phyloP scores from a whole-genome alignment of 2,797 vertebrate species.

The Acipenser ruthenus region DNA sequence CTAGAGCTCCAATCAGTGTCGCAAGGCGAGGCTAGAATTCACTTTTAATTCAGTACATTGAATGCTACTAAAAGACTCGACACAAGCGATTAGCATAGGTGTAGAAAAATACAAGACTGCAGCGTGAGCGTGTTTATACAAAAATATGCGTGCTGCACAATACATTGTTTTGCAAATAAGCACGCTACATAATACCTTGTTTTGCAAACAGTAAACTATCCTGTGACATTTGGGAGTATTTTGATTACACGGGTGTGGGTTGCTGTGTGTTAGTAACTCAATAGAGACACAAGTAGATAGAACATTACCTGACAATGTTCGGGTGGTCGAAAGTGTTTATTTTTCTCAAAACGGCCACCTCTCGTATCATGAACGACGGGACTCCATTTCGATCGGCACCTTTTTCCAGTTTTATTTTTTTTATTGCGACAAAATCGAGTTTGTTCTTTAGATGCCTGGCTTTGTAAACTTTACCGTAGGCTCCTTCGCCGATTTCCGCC shows the following conservation, averaged over 20 bases:
- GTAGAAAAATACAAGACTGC: too few species aligned
- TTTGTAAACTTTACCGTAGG: conserved; percentile 58
- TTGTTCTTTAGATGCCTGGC: conserved; percentile 45
- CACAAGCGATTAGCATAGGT: too few species aligned
- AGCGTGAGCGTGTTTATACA: too few species aligned
- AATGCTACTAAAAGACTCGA: too few species aligned
- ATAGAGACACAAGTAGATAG: background rate
- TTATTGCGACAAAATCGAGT: conserved; percentile 60
- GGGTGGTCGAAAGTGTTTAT: conserved; percentile 56
- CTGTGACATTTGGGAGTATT: too few species aligned
- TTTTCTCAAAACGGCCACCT: conserved; percentile 59
- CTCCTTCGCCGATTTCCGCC: conserved; percentile 50
- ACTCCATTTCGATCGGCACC: conserved; percentile 38
- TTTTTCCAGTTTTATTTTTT: conserved; percentile 45
- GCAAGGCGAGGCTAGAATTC: background rate
- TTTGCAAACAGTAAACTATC: too few species aligned
- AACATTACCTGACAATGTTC: conserved; percentile 54
- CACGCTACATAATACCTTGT: background rate
- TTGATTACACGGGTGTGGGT: too few species aligned
- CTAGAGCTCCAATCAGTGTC: too few species aligned
- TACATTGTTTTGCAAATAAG: too few species aligned
- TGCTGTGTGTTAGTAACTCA: too few species aligned
- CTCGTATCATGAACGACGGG: conserved; percentile 60
- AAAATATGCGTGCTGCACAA: too few species aligned
- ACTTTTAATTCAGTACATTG: background rate